These are phyloP conservation scores for Holothuria glaberrima DNA, from an alignment of 35 echinoderm and acorn worm species.

Conservation along the genomic window DNA sequence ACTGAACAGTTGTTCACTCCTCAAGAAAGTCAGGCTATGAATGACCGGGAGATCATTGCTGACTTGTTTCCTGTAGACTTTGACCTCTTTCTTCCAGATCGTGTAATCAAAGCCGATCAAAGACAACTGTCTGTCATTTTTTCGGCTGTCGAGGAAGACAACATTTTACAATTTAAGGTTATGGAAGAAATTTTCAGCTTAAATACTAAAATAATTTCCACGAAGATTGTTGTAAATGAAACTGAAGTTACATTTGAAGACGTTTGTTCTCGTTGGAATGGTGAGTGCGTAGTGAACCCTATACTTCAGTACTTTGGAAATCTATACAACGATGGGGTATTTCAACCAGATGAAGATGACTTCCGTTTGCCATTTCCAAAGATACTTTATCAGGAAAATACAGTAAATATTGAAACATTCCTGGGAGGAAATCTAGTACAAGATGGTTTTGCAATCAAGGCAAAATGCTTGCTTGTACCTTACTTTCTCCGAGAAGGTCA, in stretches of 20 bases:
- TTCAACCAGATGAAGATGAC: constrained; percentile 16
- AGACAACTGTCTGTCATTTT: constrained; percentile 54
- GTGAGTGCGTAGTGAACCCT: constrained; percentile 61
- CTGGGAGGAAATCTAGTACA: neutral
- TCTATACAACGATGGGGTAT: neutral
- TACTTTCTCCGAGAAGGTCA: constrained; percentile 15
- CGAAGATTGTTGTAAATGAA: constrained; percentile 8
- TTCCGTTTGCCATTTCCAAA: neutral
- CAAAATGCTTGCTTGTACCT: neutral
- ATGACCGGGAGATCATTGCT: constrained; percentile 33
- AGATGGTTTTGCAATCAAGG: neutral
- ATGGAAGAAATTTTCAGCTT: constrained; percentile 69
- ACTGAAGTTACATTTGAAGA: neutral
- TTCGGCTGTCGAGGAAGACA: constrained; percentile 37
- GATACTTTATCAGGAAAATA: neutral
- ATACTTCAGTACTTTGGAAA: constrained; percentile 25
- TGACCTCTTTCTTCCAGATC: constrained; percentile 54
- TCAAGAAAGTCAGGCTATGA: constrained; percentile 57
- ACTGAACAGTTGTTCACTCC: constrained; percentile 70
- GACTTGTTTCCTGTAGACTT: constrained; percentile 60
- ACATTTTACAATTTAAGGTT: constrained; percentile 56
- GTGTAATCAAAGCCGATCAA: constrained; percentile 31
- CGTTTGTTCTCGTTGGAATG: constrained; percentile 61
- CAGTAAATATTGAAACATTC: neutral
- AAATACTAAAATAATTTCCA: neutral